A percentile compares a stretch with the other conserved stretches of the same genome.
phyloP scores from a whole-genome alignment of 2,113 vertebrate species.

The Brienomyrus brachyistius region DNA sequence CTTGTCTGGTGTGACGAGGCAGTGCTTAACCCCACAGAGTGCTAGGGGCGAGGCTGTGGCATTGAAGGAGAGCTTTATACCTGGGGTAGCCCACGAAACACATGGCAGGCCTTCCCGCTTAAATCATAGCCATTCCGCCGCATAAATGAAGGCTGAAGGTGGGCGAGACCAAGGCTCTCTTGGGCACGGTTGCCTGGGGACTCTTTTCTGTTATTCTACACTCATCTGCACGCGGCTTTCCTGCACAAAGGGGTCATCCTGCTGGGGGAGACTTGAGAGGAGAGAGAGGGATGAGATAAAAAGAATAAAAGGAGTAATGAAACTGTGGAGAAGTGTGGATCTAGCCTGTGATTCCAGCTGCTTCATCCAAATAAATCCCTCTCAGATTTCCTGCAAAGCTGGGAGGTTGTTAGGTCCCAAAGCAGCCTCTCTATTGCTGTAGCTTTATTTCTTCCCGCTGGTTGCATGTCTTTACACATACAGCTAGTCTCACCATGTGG shows the following conservation, averaged over 20 bases:
- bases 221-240: not conserved
- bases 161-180: not conserved
- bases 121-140: not conserved
- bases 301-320: not conserved
- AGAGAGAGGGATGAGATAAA: not conserved
- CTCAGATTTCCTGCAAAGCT: not conserved
- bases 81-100: not conserved
- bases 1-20: not conserved
- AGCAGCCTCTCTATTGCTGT: not conserved
- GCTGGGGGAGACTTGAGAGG: not conserved
- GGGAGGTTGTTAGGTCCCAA: not conserved
- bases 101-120: not conserved
- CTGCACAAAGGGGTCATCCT: not conserved
- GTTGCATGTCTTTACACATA: not conserved
- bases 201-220: not conserved
- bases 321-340: not conserved
- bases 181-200: not conserved
- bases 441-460: not conserved
- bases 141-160: not conserved
- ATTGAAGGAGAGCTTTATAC: not conserved
- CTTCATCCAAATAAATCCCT: constrained; percentile 12
- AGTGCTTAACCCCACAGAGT: constrained; percentile 4
- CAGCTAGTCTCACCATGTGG: not conserved
- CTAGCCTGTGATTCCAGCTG: not conserved
- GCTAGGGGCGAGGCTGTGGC: not conserved